Evolutionary conservation across 1,140 invertebrate genomes (phyloP).

Genomic region (Leptopilina boulardi): DNA sequence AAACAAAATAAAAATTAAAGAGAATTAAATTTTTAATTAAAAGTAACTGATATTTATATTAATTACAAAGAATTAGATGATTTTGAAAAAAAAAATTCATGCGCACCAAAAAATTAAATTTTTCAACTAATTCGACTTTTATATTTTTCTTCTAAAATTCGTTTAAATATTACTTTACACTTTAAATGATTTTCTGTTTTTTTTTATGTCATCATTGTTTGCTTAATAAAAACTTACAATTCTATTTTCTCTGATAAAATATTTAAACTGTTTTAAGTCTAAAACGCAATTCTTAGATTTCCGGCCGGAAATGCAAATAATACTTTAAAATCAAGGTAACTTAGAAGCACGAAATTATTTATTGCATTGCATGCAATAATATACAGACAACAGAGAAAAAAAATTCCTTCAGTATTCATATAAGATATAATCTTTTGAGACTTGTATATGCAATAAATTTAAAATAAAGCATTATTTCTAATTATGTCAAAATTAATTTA

Average conservation of each 20-base stretch:
- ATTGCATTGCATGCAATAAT: conserved; percentile 32
- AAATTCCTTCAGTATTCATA: conserved; percentile 42
- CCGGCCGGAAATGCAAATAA: conserved; percentile 60
- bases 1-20: too few species aligned
- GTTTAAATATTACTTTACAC: too few species aligned
- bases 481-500: too few species aligned
- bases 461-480: too few species aligned
- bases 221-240: background rate
- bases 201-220: background rate
- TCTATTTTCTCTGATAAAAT: background rate
- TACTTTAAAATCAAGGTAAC: conserved; percentile 51
- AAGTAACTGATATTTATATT: too few species aligned
- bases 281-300: conserved; percentile 49
- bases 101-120: too few species aligned
- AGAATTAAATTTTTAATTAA: too few species aligned
- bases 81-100: too few species aligned
- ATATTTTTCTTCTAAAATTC: background rate
- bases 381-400: background rate
- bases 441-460: background rate
- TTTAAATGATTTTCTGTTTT: background rate
- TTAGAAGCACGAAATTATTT: conserved; percentile 49
- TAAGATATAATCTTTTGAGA: background rate
- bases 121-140: background rate
- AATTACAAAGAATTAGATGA: too few species aligned
- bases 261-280: background rate